Evolutionary conservation across 2,797 vertebrate genomes (phyloP).

Genomic region (Amniataba percoides): DNA sequence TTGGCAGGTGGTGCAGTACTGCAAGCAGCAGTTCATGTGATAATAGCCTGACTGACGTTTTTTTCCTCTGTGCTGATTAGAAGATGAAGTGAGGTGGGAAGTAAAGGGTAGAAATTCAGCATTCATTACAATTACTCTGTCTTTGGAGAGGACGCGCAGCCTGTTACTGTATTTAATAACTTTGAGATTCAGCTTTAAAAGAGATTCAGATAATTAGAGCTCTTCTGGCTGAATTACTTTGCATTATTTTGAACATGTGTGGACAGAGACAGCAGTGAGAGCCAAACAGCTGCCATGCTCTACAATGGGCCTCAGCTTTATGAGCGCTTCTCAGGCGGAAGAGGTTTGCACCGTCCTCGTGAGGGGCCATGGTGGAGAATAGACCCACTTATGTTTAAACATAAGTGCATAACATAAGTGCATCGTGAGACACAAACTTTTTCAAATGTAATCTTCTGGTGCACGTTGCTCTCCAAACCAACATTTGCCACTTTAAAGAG

Average conservation of each 20-base stretch:
- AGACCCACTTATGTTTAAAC: conserved; percentile 25
- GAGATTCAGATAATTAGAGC: conserved; percentile 25
- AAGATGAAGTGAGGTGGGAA: conserved; percentile 28
- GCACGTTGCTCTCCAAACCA: conserved; percentile 4
- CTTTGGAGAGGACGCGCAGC: background rate
- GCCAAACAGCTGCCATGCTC: conserved; percentile 24
- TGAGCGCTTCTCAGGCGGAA: conserved; percentile 37
- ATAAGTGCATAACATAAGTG: background rate
- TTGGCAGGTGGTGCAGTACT: conserved; percentile 42
- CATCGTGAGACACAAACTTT: background rate
- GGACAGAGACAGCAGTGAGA: conserved; percentile 23
- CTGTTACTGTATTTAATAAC: conserved; percentile 17
- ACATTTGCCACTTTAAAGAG: conserved; percentile 2
- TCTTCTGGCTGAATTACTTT: conserved; percentile 26
- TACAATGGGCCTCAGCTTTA: conserved; percentile 29
- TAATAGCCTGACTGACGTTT: conserved; percentile 46
- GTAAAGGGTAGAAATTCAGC: conserved; percentile 29
- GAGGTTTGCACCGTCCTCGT: conserved; percentile 5
- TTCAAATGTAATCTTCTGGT: background rate
- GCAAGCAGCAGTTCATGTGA: conserved; percentile 51
- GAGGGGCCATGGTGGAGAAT: conserved; percentile 19
- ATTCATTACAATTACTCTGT: conserved; percentile 23
- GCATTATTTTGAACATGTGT: conserved; percentile 30
- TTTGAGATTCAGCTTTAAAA: conserved; percentile 21
- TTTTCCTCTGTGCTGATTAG: conserved; percentile 36